Base-by-base conservation (phyloP, 2,113 vertebrate genomes). In the Pygoscelis antarcticus region DNA sequence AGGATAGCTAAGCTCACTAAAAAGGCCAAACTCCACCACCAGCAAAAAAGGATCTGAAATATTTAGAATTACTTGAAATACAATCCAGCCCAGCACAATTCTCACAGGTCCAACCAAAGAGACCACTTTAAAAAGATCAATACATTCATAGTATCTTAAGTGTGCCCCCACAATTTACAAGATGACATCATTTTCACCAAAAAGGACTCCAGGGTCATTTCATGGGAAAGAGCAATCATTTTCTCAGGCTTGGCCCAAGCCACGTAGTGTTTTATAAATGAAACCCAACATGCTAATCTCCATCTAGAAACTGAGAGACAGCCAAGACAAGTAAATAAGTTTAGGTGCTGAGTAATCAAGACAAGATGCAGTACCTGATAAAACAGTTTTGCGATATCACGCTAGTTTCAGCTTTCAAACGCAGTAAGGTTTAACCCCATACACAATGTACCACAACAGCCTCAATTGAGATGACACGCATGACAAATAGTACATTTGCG, bases 261-360 rank as follows among this genome's bases (percentile, higher is more conserved):
- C 79, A 93, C 9, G 1, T 2, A 1, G 32, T 27, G 36, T 46
- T 95, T 87, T 76, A 80, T 30, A 76, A 87, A 90, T 96, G 86
- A 86, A 96, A 95, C 34, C 51, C 29, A 71, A 74, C 83, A 40
- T 40, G 42, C 72, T 95, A 94, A 94, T 83, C 92, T 86, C 79
- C 30, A 26, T 36, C 64, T 55, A 70, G 68, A 92, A 93, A 51
- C 51, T 22, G 62, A 90, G 44, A 65, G 23, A 49, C 79, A 88
- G 90, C 75, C 88, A 86, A 70, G 66, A 57, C 83, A 95, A 88
- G 85, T 86, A 55, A 94, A 40, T 54, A 76, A 86, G 68, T 80
- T 83, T 25, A 90, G 64, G 72, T 96, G 97, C 92, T 93, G 92
- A 94, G 82, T 89, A 93, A 94, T 88, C 51, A 93, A 38, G 88